Conservation (phyloP, 1,140 invertebrate genomes). For the Sycophaga agraensis region DNA sequence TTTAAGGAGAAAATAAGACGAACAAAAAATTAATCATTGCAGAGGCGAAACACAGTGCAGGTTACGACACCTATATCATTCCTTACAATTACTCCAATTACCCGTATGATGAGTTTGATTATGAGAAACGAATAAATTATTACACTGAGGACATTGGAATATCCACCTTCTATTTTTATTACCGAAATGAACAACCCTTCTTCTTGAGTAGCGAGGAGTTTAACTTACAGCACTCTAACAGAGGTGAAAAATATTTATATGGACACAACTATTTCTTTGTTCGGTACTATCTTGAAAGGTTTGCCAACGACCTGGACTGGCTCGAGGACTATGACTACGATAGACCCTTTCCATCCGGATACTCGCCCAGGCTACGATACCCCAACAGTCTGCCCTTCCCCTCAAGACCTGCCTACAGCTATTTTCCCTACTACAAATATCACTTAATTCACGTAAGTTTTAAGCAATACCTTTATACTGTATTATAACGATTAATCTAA, state of each 20-base stretch:
- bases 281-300: slow-evolving; percentile 68
- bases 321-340: slow-evolving; percentile 64
- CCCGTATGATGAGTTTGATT: slow-evolving; percentile 42
- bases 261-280: slow-evolving; percentile 63
- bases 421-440: slow-evolving; percentile 45
- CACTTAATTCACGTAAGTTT: slow-evolving; percentile 43
- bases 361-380: slow-evolving; percentile 65
- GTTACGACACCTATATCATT: slow-evolving; percentile 43
- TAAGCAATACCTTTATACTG: too few relatives aligned
- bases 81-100: slow-evolving; percentile 46
- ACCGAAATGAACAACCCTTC: slow-evolving; percentile 67
- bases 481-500: too few relatives aligned
- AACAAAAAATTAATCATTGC: too few relatives aligned
- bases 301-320: slow-evolving; percentile 63
- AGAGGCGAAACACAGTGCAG: slow-evolving; percentile 33
- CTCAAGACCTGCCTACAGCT: slow-evolving; percentile 45
- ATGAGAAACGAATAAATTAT: slow-evolving; percentile 68
- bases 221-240: slow-evolving; percentile 55
- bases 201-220: slow-evolving; percentile 62
- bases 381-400: slow-evolving; percentile 69
- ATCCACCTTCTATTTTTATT: slow-evolving; percentile 71
- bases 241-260: slow-evolving; percentile 64
- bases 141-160: slow-evolving; percentile 72
- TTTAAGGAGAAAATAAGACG: too few relatives aligned
- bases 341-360: slow-evolving; percentile 63